Evolutionary conservation across 2,113 vertebrate genomes (phyloP), one percentile per base, ranked within the genome.

Genomic region (Regulus satrapa): DNA sequence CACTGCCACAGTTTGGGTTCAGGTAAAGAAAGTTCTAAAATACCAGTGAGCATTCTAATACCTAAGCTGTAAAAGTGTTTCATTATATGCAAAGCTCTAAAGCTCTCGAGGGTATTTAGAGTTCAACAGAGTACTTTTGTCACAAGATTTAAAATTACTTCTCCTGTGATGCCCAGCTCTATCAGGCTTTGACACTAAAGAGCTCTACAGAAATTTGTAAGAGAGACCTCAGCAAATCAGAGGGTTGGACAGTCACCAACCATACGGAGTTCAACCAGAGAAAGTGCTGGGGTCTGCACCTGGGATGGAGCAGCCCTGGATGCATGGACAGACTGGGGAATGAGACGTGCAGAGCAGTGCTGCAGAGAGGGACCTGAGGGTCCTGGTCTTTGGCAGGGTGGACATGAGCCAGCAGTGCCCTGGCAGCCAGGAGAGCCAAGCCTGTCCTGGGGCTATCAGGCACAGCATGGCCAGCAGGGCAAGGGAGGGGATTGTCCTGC

Each of bases 381-480:
- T 34, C 51, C 71, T 75, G 71, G 20, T 41, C 4, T 0, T 0
- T 34, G 61, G 0, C 43, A 25, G 17, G 4, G 1, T 34, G 31
- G 0, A 17, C 34, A 14, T 11, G 25, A 56, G 29, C 0, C 82
- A 85, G 61, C 82, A 75, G 61, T 49, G 71, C 20, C 82, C 25
- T 48, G 43, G 61, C 61, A 66, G 71, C 61, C 82, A 75, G 82
- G 41, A 74, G 69, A 12, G 51, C 24, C 51, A 74, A 2, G 1
- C 19, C 3, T 74, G 69, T 25, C 16, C 59, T 56, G 71, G 14
- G 38, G 19, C 8, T 51, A 56, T 49, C 61, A 66, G 82, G 59
- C 4, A 16, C 34, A 74, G 51, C 51, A 66, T 3, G 1, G 0
- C 28, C 82, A 74, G 59, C 49, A 0, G 1, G 82, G 31, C 82